A percentile compares a stretch with the other conserved stretches of the same genome.
These are phyloP conservation scores for Dermochelys coriacea DNA, from an alignment of 2,797 vertebrate species.

Conservation along the genomic window DNA sequence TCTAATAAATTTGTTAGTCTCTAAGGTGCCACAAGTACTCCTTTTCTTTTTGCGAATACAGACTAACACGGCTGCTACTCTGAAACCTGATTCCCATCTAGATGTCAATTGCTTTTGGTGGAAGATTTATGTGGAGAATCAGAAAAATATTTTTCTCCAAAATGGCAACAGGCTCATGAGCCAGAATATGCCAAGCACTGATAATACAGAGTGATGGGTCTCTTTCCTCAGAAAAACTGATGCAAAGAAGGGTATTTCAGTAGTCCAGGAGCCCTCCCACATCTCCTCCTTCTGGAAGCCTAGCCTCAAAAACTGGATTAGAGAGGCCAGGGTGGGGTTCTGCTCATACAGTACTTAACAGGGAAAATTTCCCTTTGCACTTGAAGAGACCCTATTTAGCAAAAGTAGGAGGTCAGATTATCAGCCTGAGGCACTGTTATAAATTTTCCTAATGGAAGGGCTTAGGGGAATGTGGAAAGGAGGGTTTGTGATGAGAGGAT, in stretches of 20 bases:
- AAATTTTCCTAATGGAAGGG: neutral
- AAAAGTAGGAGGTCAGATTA: neutral
- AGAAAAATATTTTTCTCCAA: conserved; percentile 49
- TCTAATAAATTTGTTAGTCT: no score
- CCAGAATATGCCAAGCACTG: conserved; percentile 42
- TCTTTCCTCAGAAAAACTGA: conserved; percentile 15
- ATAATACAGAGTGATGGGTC: conserved; percentile 5
- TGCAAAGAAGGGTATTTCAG: neutral
- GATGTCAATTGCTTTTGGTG: conserved; percentile 15
- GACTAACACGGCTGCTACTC: no score
- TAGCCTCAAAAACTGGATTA: neutral
- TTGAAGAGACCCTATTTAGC: neutral
- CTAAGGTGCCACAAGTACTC: no score
- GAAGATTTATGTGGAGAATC: conserved; percentile 1
- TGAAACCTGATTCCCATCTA: neutral
- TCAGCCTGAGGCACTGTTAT: neutral
- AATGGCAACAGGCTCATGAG: conserved; percentile 25
- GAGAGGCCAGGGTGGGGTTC: neutral
- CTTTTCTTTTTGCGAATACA: no score
- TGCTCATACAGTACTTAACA: neutral
- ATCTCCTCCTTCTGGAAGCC: neutral
- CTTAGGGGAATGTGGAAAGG: neutral
- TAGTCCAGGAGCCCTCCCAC: neutral
- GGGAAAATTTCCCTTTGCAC: neutral
- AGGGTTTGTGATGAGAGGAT: neutral